Evolutionary conservation across 2,888 invertebrate species (phyloP).

Genomic region (Oithona nana): DNA sequence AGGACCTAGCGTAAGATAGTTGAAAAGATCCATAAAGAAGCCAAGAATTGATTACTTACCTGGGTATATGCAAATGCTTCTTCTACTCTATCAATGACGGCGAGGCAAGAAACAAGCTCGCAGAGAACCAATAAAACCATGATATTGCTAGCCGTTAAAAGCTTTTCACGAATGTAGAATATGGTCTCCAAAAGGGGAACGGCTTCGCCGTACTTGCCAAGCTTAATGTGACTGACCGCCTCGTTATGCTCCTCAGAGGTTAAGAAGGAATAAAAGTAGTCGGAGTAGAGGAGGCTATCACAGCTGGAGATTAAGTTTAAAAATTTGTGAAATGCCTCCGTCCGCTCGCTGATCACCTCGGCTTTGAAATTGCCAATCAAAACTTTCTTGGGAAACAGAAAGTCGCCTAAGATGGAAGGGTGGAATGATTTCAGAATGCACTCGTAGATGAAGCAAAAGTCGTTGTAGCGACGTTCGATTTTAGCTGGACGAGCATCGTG

Average conservation of each 20-base stretch:
- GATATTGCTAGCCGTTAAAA: conserved; percentile 20
- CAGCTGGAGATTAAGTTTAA: conserved; percentile 26
- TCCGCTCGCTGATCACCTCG: conserved; percentile 27
- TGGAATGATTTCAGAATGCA: conserved; percentile 12
- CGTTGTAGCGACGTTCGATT: conserved; percentile 28
- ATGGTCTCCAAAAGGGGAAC: conserved; percentile 25
- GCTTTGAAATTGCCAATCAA: conserved; percentile 28
- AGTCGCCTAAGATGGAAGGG: conserved; percentile 15
- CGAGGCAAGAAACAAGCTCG: conserved; percentile 12
- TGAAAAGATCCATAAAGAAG: not conserved
- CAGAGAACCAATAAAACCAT: not conserved
- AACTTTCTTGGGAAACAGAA: conserved; percentile 29
- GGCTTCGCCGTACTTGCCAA: conserved; percentile 25
- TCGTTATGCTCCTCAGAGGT: conserved; percentile 24
- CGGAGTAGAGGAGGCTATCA: conserved; percentile 25
- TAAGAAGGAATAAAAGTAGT: conserved; percentile 27
- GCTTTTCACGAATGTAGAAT: conserved; percentile 26
- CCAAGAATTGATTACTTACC: not conserved
- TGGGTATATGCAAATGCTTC: not conserved
- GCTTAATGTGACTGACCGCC: conserved; percentile 24
- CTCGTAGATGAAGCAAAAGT: conserved; percentile 27
- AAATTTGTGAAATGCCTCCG: conserved; percentile 29
- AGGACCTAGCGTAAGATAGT: not conserved
- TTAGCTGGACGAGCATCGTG: conserved; percentile 22
- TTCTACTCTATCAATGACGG: not conserved